A percentile compares a stretch with the other conserved stretches of the same genome.
Evolutionary conservation across 2,113 vertebrate species (phyloP).

Genomic region (Haemorhous mexicanus): DNA sequence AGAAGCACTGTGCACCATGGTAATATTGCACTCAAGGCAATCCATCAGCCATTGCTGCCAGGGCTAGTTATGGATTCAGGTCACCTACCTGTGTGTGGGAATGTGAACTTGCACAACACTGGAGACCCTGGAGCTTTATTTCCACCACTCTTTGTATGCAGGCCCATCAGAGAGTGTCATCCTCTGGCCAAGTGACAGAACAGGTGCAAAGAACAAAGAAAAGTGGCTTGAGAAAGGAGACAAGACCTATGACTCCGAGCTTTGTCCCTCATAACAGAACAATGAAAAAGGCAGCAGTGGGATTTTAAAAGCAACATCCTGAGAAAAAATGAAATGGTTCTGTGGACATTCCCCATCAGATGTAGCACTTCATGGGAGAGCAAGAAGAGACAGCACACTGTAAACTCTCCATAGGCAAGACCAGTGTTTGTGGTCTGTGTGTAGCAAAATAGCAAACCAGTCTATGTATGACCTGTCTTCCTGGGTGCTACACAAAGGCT

Average conservation of each 20-base stretch:
- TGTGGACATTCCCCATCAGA: background rate
- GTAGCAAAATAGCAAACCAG: background rate
- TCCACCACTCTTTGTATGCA: background rate
- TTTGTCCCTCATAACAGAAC: background rate
- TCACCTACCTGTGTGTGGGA: background rate
- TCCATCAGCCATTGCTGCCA: background rate
- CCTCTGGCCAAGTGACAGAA: background rate
- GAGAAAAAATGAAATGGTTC: background rate
- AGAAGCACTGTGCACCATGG: background rate
- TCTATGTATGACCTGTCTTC: background rate
- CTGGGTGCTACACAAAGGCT: background rate
- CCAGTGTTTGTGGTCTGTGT: background rate
- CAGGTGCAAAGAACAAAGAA: background rate
- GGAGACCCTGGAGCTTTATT: background rate
- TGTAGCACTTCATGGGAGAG: background rate
- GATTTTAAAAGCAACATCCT: background rate
- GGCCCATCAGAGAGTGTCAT: background rate
- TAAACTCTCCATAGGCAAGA: background rate
- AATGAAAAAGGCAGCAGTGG: background rate
- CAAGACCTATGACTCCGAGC: background rate
- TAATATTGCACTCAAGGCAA: background rate
- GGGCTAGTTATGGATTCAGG: background rate
- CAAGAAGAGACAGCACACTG: background rate
- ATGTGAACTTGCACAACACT: background rate
- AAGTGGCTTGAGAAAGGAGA: background rate